These are phyloP conservation scores for Caenorhabditis panamensis DNA, from an alignment of 2,888 invertebrate species.

Conservation along the genomic window DNA sequence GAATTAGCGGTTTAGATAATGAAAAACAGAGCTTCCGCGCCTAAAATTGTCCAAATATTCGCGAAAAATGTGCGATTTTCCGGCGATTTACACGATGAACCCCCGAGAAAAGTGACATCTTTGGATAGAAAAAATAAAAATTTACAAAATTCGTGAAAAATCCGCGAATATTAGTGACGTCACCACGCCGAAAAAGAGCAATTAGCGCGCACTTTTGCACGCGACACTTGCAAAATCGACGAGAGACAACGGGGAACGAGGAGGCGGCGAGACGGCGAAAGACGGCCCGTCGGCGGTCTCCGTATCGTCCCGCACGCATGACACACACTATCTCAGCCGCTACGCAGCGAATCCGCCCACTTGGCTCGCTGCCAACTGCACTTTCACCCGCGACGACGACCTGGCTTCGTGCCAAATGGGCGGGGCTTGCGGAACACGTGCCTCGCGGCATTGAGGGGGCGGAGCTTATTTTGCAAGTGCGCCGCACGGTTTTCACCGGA, in stretches of 20 bases:
- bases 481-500: slow-evolving; percentile 12
- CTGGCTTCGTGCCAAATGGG: slow-evolving; percentile 45
- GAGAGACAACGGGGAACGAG: slow-evolving; percentile 23
- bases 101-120: background rate
- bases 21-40: background rate
- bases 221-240: slow-evolving; percentile 26
- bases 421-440: background rate
- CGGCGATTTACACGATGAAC: slow-evolving; percentile 4
- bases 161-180: slow-evolving; percentile 30
- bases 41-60: background rate
- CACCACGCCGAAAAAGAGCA: slow-evolving; percentile 48
- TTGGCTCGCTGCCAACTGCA: slow-evolving; percentile 56
- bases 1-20: background rate
- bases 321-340: slow-evolving; percentile 53
- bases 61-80: slow-evolving; percentile 2
- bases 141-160: slow-evolving; percentile 8
- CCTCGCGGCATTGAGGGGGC: background rate
- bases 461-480: slow-evolving; percentile 11
- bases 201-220: slow-evolving; percentile 52
- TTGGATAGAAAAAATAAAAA: slow-evolving; percentile 1
- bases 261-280: slow-evolving; percentile 19
- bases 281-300: background rate
- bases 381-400: slow-evolving; percentile 17
- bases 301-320: slow-evolving; percentile 58
- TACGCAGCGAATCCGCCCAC: slow-evolving; percentile 49